These are phyloP conservation scores for Nemurella pictetii DNA, from an alignment of 2,888 invertebrate species.

Conservation along the genomic window DNA sequence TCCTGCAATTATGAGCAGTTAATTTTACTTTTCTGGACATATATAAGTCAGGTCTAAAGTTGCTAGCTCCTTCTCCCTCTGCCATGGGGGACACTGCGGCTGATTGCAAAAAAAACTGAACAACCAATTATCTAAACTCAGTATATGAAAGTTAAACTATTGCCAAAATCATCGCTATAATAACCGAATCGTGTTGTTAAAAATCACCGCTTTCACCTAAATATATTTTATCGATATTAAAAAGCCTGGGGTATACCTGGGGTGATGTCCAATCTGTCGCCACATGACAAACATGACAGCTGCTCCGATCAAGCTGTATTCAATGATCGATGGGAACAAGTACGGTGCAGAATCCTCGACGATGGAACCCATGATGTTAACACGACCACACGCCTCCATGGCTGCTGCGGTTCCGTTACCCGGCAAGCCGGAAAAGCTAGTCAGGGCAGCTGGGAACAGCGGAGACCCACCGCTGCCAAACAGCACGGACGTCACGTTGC, in stretches of 20 bases:
- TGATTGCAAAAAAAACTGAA: too few relatives aligned
- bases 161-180: too few relatives aligned
- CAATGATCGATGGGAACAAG: slow-evolving; percentile 93
- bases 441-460: slow-evolving; percentile 36
- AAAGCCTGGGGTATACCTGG: slow-evolving; percentile 70
- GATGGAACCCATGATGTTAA: slow-evolving; percentile 90
- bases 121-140: too few relatives aligned
- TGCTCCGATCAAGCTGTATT: slow-evolving; percentile 93
- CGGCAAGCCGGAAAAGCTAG: slow-evolving; percentile 19
- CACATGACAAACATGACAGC: slow-evolving; percentile 96
- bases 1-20: background rate
- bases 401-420: slow-evolving; percentile 2
- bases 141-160: too few relatives aligned
- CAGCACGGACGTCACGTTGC: background rate
- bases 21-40: too few relatives aligned
- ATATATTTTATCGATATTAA: too few relatives aligned
- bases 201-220: too few relatives aligned
- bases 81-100: too few relatives aligned
- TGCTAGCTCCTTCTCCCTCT: too few relatives aligned
- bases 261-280: slow-evolving; percentile 89
- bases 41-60: too few relatives aligned
- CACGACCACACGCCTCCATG: slow-evolving; percentile 66
- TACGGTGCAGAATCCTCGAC: slow-evolving; percentile 93
- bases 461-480: slow-evolving; percentile 3
- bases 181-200: too few relatives aligned